phyloP scores from a whole-genome alignment of 2,797 vertebrate genomes.

The Otolemur crassicaudatus region DNA sequence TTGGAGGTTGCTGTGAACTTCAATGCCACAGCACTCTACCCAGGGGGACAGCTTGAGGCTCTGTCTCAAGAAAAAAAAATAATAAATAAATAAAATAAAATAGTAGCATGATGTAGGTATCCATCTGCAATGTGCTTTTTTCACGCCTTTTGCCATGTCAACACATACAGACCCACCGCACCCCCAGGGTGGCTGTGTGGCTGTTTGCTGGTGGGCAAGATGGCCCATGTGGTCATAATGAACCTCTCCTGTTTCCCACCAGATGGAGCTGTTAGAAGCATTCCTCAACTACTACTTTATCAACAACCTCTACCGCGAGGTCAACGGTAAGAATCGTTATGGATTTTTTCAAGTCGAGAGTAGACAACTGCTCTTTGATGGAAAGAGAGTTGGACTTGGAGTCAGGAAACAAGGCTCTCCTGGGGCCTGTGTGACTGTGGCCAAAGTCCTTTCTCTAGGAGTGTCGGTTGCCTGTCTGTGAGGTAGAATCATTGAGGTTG shows the following conservation, averaged over 20 bases:
- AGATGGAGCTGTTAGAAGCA: slow-evolving; percentile 83
- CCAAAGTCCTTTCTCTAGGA: neutral
- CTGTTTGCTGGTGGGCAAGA: neutral
- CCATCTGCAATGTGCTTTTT: neutral
- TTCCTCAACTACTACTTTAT: slow-evolving; percentile 81
- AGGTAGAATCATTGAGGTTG: neutral
- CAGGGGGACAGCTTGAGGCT: too few species aligned
- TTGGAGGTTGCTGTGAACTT: too few species aligned
- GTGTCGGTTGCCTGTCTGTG: neutral
- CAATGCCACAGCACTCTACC: too few species aligned
- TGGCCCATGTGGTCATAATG: neutral
- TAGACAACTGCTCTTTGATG: neutral
- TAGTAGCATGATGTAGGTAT: neutral
- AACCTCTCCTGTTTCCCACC: neutral
- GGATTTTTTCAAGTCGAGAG: neutral
- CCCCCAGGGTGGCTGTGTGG: neutral
- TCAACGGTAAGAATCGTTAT: slow-evolving; percentile 85
- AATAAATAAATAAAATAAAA: neutral
- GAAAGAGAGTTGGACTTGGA: neutral
- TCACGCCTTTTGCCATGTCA: neutral
- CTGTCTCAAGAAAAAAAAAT: too few species aligned
- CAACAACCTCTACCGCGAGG: slow-evolving; percentile 63
- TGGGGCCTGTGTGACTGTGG: neutral
- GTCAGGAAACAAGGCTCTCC: neutral
- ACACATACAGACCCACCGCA: neutral